Evolutionary conservation across 92 coral and sea anemone genomes (phyloP).

Genomic region (Muricea muricata): DNA sequence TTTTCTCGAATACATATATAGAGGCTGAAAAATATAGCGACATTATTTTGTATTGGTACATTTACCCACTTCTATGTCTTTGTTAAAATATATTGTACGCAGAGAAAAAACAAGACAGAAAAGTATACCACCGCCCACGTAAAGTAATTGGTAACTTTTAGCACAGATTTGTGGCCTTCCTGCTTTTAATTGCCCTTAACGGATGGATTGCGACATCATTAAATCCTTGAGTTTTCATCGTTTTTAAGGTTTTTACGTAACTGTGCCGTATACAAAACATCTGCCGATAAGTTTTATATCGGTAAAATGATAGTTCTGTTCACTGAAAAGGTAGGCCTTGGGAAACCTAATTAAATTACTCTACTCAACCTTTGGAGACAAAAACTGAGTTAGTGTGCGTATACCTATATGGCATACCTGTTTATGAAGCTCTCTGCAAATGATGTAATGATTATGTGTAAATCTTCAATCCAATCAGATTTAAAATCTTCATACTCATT

Average conservation of each 20-base stretch:
- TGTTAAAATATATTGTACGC: too few species aligned
- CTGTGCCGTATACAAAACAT: not conserved
- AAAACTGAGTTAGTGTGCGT: too few species aligned
- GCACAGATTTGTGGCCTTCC: not conserved
- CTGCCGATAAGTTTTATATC: not conserved
- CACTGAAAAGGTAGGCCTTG: too few species aligned
- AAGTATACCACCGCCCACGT: not conserved
- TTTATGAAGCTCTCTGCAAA: too few species aligned
- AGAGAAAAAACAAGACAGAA: not conserved
- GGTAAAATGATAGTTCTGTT: not conserved
- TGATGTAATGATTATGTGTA: too few species aligned
- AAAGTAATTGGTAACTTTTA: not conserved
- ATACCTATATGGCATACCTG: too few species aligned
- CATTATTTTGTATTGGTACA: not conserved
- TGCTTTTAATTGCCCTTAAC: not conserved
- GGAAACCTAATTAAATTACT: too few species aligned
- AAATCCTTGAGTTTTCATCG: not conserved
- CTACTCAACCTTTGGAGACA: too few species aligned
- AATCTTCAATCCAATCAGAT: too few species aligned
- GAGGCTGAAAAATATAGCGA: not conserved
- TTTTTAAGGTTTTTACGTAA: not conserved
- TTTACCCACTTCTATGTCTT: too few species aligned
- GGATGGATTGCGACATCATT: not conserved
- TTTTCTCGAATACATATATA: too few species aligned
- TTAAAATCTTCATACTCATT: too few species aligned